Evolutionary conservation across 1,140 invertebrate species (phyloP).

Genomic region (Cherax destructor): DNA sequence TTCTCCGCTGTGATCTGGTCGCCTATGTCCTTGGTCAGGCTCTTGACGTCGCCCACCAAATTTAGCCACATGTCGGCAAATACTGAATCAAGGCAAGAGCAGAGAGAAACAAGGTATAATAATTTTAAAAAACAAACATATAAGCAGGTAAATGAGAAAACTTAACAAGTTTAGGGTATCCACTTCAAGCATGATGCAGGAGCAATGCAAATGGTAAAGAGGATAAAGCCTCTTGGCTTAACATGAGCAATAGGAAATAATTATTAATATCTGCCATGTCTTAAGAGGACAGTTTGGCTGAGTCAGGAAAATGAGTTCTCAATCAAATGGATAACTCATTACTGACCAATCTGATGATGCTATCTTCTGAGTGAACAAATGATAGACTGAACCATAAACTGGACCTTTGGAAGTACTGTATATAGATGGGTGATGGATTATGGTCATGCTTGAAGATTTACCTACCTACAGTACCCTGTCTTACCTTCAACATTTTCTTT

Average conservation of each 20-base stretch:
- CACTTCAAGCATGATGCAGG: conserved; percentile 31
- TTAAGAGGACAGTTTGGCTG: conserved; percentile 18
- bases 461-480: not conserved
- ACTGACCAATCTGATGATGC: not conserved
- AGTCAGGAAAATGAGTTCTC: not conserved
- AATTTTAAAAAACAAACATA: not conserved
- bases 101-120: conserved; percentile 6
- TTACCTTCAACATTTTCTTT: conserved; percentile 95
- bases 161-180: not conserved
- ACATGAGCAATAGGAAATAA: conserved; percentile 23
- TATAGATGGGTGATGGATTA: not conserved
- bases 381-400: not conserved
- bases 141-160: conserved; percentile 16
- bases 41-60: conserved; percentile 90
- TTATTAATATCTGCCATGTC: conserved; percentile 18
- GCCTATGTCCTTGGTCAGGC: conserved; percentile 91
- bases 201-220: conserved; percentile 6
- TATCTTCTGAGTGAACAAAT: not conserved
- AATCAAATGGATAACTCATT: conserved; percentile 14
- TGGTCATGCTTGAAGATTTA: not conserved
- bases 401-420: not conserved
- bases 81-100: conserved; percentile 77
- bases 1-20: conserved; percentile 84
- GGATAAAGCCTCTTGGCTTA: not conserved
- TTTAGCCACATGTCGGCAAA: conserved; percentile 98